Evolutionary conservation across 2,113 vertebrate genomes (phyloP).

Genomic region (Phyllostomus hastatus): DNA sequence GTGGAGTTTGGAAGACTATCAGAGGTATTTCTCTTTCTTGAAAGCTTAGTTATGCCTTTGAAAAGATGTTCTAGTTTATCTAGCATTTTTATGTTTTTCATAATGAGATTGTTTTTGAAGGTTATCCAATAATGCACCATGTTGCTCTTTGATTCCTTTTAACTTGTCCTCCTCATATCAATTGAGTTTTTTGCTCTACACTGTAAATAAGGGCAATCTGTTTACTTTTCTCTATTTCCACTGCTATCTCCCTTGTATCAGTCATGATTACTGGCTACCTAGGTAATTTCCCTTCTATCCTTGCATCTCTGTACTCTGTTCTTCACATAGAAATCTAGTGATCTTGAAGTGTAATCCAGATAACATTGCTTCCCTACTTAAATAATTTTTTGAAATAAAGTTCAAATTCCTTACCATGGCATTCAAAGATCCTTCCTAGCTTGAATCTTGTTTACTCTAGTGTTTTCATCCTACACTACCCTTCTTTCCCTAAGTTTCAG

Average conservation of each 20-base stretch:
- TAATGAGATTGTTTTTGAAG: constrained; percentile 14
- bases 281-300: constrained; percentile 3
- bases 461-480: background rate
- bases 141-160: background rate
- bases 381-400: background rate
- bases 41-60: background rate
- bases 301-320: background rate
- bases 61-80: background rate
- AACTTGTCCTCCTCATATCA: background rate
- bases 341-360: background rate
- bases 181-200: background rate
- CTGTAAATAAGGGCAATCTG: background rate
- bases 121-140: background rate
- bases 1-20: background rate
- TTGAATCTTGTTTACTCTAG: background rate
- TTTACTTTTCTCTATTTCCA: background rate
- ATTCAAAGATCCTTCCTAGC: constrained; percentile 14
- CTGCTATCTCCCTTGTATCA: background rate
- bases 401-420: background rate
- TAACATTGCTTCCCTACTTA: background rate
- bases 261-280: background rate
- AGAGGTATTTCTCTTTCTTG: background rate
- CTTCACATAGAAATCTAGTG: background rate
- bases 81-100: background rate
- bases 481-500: background rate